A percentile compares a stretch with the other conserved stretches of the same genome.
Conservation (phyloP, 2,888 invertebrate species). For the Taphrorychus bicolor region DNA sequence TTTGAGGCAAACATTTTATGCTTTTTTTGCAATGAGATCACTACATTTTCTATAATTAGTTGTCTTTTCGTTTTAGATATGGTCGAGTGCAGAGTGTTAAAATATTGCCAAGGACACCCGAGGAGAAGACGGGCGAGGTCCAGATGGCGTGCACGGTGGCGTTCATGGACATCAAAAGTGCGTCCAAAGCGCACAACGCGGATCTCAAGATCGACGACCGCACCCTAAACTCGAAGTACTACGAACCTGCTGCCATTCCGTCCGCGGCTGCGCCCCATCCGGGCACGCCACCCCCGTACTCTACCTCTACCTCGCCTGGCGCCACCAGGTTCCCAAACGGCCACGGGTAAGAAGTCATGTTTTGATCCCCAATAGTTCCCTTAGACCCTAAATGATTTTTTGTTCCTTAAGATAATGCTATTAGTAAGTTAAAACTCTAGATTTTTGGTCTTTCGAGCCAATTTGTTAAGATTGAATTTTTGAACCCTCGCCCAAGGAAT, state of each 20-base stretch:
- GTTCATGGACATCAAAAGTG: conserved; percentile 97
- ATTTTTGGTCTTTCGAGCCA: no score
- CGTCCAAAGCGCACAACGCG: conserved; percentile 88
- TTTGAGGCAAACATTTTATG: background rate
- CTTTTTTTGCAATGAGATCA: background rate
- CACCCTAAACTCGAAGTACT: conserved; percentile 88
- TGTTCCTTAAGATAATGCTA: no score
- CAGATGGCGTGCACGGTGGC: conserved; percentile 88
- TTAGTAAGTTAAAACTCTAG: no score
- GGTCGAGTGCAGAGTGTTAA: conserved; percentile 98
- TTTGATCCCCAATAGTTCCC: background rate
- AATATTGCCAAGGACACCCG: conserved; percentile 73
- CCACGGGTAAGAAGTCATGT: conserved; percentile 62
- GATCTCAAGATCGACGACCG: conserved; percentile 90
- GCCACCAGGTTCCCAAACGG: conserved; percentile 61
- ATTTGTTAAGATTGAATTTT: no score
- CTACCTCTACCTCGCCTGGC: conserved; percentile 70
- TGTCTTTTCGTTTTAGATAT: conserved; percentile 72
- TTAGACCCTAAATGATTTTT: no score
- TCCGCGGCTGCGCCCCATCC: conserved; percentile 65
- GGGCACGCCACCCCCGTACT: conserved; percentile 62
- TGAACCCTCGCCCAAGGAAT: no score
- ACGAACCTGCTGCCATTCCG: conserved; percentile 83
- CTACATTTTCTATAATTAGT: background rate
- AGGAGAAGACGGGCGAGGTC: conserved; percentile 65